Conservation (phyloP, 2,113 vertebrate species). For the Odobenus rosmarus region DNA sequence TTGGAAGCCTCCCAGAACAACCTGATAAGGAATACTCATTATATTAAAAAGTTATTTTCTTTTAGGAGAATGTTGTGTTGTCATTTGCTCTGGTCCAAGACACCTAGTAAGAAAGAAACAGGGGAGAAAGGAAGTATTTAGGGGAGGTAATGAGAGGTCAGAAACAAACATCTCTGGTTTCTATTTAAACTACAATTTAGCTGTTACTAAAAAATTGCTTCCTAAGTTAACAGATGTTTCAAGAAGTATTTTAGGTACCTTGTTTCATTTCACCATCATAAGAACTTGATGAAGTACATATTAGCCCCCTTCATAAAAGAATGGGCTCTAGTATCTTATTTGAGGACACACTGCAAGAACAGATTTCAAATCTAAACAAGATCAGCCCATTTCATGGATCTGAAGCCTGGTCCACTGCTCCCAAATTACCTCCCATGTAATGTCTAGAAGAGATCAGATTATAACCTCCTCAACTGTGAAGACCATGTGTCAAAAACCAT, state of each 20-base stretch:
- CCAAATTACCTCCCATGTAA: not conserved
- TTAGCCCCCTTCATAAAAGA: not conserved
- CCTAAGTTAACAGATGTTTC: not conserved
- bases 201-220: conserved; percentile 17
- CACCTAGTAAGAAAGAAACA: not conserved
- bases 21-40: not conserved
- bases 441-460: not conserved
- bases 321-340: not conserved
- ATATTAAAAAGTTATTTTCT: not conserved
- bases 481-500: not conserved
- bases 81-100: not conserved
- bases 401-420: not conserved
- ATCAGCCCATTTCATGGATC: not conserved
- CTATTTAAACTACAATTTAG: not conserved
- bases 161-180: not conserved
- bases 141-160: not conserved
- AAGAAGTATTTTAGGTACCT: not conserved
- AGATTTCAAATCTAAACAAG: not conserved
- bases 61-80: not conserved
- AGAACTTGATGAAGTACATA: not conserved
- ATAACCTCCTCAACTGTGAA: not conserved
- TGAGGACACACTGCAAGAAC: not conserved
- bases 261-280: not conserved
- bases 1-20: not conserved
- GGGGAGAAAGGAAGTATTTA: not conserved